Evolutionary conservation across 2,888 invertebrate species (phyloP), one percentile per base, ranked within the genome.

Genomic region (Acheta domesticus): DNA sequence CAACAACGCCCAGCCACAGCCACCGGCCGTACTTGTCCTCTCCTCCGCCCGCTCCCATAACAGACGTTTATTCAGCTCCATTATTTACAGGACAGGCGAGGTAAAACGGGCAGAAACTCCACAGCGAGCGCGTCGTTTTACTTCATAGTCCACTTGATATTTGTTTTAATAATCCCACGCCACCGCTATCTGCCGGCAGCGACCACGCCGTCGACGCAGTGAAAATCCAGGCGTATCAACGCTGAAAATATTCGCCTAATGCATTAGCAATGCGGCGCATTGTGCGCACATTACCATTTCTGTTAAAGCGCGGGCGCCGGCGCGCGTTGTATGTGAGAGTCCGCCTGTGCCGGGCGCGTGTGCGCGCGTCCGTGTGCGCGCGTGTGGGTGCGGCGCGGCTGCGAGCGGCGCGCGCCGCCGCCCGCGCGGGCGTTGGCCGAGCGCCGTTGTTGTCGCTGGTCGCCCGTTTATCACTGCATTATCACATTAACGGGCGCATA

Each of bases 401-500:
- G n/a, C n/a, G 62, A 11, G n/a, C 62, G 16, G 3, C 62, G 62
- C 62, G 16, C 14, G 62, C n/a, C n/a, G 23, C 2, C 23, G 23
- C 3, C 3, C 2, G 23, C 23, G 62, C 16, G 62, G 62, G 1
- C 16, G n/a, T 62, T 12, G 62, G 62, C 62, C 14, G 62, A 4
- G 62, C 16, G 3, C n/a, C 62, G 62, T 62, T 8, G 16, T 16
- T 62, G 62, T 62, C 62, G n/a, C 62, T n/a, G 62, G 3, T 11
- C n/a, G 62, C 62, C 62, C 14, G 62, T 62, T 62, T 62, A 62
- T 62, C 62, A 62, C 62, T n/a, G 62, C 62, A 62, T 62, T 12
- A 62, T 62, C 62, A 62, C 62, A 62, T 62, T 62, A 62, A 62
- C 62, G 62, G 62, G 62, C 62, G 62, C 62, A 62, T 62, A 62